Base-by-base conservation (phyloP, 2,797 vertebrate genomes). In the Serranus cabrilla region DNA sequence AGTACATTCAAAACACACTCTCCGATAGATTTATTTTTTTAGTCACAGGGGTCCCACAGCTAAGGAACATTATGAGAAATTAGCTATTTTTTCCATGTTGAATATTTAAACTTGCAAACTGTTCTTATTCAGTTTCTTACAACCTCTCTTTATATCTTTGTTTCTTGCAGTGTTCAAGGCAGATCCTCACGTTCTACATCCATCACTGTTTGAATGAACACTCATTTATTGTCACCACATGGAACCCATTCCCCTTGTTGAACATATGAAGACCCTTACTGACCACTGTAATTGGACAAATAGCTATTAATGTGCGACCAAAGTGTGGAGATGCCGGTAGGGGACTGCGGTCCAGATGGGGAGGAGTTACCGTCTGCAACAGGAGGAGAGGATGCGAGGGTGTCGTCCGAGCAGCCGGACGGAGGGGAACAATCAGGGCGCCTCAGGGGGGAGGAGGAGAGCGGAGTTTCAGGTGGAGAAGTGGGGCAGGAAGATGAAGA, bases 401-500 rank as follows among this genome's bases (percentile, higher is more conserved):
- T 25, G 55, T 49, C 39, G 1, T 78, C 80, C 0, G 27, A 23
- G 51, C 71, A 54, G 51, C 82, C 58, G 43, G 54, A 78, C 8
- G 13, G 70, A 72, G 56, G 47, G 11, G 31, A 2, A 2, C 67
- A 59, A n/a, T 65, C 52, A 1, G 59, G 73, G 34, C 16, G 0
- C 45, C 71, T 81, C 2, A 6, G 60, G 16, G 71, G 60, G 16
- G 71, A 75, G 23, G 88, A 91, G 56, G 86, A 88, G 54, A 87
- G 67, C 1, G 40, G 68, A 23, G 66, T 45, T 39, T 89, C 71
- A 14, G 79, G 78, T 23, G 87, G 71, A 40, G 92, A 91, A 34
- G 85, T 74, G 43, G 89, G 78, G 0, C 93, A 85, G 54, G 93
- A 95, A 45, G 92, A 95, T 11, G 87, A 93, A 74, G 94, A 95